phyloP scores from a whole-genome alignment of 1,140 invertebrate genomes.

The Chrysomallon squamiferum region DNA sequence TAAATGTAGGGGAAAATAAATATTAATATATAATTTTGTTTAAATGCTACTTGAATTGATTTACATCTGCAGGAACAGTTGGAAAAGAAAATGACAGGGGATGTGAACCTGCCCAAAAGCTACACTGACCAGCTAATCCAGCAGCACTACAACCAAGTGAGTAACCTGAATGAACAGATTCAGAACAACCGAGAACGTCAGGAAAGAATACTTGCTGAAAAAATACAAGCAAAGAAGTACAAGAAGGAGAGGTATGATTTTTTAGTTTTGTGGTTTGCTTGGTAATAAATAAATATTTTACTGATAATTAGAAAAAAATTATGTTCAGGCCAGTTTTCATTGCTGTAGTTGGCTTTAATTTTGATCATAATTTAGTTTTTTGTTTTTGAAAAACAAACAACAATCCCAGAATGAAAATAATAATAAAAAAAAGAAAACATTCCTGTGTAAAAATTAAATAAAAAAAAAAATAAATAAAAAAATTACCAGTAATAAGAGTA shows the following conservation, averaged over 20 bases:
- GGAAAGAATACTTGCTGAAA: slow-evolving; percentile 48
- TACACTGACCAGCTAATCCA: slow-evolving; percentile 51
- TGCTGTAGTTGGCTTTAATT: neutral
- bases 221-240: slow-evolving; percentile 46
- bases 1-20: no score
- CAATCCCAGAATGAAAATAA: no score
- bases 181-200: slow-evolving; percentile 42
- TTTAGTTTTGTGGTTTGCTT: neutral
- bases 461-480: no score
- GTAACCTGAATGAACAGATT: slow-evolving; percentile 47
- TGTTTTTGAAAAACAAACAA: no score
- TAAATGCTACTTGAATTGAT: no score
- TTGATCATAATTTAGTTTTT: neutral
- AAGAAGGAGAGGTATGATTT: slow-evolving; percentile 51
- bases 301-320: neutral
- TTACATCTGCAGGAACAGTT: slow-evolving; percentile 41
- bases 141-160: slow-evolving; percentile 52
- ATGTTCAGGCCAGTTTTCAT: neutral
- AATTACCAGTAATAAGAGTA: no score
- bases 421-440: no score
- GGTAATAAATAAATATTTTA: neutral
- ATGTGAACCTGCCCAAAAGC: slow-evolving; percentile 16
- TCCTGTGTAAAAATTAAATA: no score
- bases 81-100: slow-evolving; percentile 34
- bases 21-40: no score